Evolutionary conservation across 2,888 invertebrate genomes (phyloP), one percentile per base, ranked within the genome.

Genomic region (Scaptomyza tumidula): DNA sequence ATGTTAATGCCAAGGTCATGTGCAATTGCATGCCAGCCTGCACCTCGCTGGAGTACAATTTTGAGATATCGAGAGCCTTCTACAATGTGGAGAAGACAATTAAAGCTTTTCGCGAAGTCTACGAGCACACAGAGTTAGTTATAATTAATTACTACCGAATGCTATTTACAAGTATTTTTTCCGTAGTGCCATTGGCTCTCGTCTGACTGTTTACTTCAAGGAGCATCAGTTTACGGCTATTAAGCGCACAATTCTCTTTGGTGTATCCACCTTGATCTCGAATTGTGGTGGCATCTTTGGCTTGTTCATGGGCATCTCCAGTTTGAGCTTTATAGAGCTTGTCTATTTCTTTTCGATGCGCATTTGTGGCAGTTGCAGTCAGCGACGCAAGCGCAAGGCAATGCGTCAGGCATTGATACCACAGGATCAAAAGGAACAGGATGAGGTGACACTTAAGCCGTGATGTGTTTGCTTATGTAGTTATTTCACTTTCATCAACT

Each of bases 171-270:
- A 7, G 6, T 14, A 10, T 9, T 33, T 33, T 2, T 43, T 29
- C 77, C 92, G 53, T 77, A 94, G 94, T 67, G 89, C 92, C 11
- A 90, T 93, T 72, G 93, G 93, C 85, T 93, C 95, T 0, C 93
- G 95, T 2, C 92, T 95, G 13, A 93, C 94, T 79, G 93, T 96
- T 13, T 95, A 95, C 91, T 95, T 95, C 91, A 95, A 95, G 90
- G 95, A 96, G 81, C 93, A 94, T 33, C 95, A 95, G 86, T 95
- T 95, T 78, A 94, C 95, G 50, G 94, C 95, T 0, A 94, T 94
- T 7, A 94, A 94, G 49, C 93, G 95, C 3, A 94, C 95, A 0
- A 95, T 95, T 80, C 91, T 95, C 24, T 95, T 94, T 85, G 95
- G 95, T 0, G 93, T 93, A 50, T 94, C 94, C 0, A 95, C 95